Conservation (phyloP, 92 coral and sea anemone genomes). For the Parazoanthus swiftii region DNA sequence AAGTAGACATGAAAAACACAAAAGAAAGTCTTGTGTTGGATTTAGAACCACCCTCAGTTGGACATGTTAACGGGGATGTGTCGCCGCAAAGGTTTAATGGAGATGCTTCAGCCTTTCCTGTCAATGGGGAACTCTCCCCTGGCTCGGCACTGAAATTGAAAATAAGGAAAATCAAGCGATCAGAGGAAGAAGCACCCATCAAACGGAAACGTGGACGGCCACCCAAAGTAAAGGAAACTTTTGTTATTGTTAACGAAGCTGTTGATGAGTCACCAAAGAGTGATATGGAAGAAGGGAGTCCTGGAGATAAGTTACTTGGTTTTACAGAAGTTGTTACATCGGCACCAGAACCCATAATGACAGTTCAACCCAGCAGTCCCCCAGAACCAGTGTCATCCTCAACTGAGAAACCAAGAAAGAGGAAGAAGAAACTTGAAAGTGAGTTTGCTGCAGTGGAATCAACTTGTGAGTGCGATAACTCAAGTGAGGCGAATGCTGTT, state of each 20-base stretch:
- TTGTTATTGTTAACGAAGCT: constrained; percentile 75
- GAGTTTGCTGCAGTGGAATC: constrained; percentile 23
- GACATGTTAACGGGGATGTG: constrained; percentile 3
- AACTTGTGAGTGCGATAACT: constrained; percentile 2
- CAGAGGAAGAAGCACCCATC: constrained; percentile 48
- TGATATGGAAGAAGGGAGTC: not conserved
- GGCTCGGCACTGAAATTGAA: constrained; percentile 78
- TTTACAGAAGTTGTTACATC: constrained; percentile 11
- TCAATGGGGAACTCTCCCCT: constrained; percentile 75
- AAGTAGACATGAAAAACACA: constrained; percentile 29
- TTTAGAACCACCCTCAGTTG: constrained; percentile 30
- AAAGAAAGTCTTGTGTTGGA: constrained; percentile 31
- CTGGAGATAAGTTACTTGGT: constrained; percentile 5
- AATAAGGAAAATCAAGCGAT: constrained; percentile 75
- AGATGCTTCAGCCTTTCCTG: constrained; percentile 48
- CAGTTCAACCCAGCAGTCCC: not conserved
- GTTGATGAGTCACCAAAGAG: constrained; percentile 44
- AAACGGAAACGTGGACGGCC: constrained; percentile 83
- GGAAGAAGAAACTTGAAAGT: constrained; percentile 35
- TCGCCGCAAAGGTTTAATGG: constrained; percentile 77
- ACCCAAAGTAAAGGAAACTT: constrained; percentile 66
- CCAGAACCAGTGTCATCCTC: constrained; percentile 39
- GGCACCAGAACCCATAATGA: not conserved
- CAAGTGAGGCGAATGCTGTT: constrained; percentile 35
- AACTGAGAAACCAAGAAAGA: constrained; percentile 40